Conservation (phyloP, 1,140 invertebrate species). For the Elymnias hypermnestra region DNA sequence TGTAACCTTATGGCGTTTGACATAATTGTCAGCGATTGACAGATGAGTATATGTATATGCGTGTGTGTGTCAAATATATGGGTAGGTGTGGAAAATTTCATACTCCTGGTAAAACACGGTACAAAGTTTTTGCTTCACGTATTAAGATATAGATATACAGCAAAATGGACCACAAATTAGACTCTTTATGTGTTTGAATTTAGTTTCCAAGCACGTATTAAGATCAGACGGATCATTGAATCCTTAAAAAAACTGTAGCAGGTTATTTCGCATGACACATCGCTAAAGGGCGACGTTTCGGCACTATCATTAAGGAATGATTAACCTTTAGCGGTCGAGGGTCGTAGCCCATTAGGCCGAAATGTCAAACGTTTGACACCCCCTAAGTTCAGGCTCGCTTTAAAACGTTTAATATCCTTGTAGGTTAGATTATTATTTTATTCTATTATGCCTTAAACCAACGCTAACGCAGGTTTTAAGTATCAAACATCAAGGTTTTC, state of each 20-base stretch:
- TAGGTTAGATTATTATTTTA: neutral
- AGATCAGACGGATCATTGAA: conserved; percentile 5
- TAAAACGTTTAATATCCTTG: conserved; percentile 7
- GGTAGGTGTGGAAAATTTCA: too few relatives aligned
- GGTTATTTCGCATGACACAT: conserved; percentile 23
- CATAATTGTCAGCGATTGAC: too few relatives aligned
- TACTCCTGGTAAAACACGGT: too few relatives aligned
- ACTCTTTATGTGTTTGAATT: too few relatives aligned
- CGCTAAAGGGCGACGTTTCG: conserved; percentile 37
- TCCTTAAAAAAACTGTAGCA: conserved; percentile 13
- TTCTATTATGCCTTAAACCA: neutral
- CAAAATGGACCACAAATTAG: too few relatives aligned
- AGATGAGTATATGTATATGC: too few relatives aligned
- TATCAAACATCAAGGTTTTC: too few relatives aligned
- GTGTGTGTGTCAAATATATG: too few relatives aligned
- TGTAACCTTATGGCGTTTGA: too few relatives aligned
- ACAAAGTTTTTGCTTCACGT: too few relatives aligned
- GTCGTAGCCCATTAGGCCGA: conserved; percentile 41
- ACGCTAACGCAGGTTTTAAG: too few relatives aligned
- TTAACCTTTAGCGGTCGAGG: conserved; percentile 58
- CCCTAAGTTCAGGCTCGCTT: conserved; percentile 9
- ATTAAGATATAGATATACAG: too few relatives aligned
- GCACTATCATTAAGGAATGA: conserved; percentile 55
- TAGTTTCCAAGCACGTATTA: neutral
- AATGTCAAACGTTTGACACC: conserved; percentile 59